A percentile compares a stretch with the other conserved stretches of the same genome.
Conservation (phyloP, 2,888 invertebrate genomes). For the Micoletzkya japonica region DNA sequence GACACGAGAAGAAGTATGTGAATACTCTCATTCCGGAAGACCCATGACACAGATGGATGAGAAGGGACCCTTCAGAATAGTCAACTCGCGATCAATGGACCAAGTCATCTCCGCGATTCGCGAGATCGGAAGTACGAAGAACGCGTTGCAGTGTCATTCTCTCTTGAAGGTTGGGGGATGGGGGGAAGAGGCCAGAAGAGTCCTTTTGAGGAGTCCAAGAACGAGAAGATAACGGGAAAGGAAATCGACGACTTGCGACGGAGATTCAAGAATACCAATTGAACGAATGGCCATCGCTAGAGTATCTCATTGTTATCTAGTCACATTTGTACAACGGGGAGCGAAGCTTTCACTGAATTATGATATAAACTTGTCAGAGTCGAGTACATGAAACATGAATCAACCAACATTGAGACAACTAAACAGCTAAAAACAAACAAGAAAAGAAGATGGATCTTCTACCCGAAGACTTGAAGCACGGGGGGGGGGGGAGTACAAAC, state of each 20-base stretch:
- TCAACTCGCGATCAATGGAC: slow-evolving; percentile 35
- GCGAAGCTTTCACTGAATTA: too few species aligned
- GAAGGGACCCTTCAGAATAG: slow-evolving; percentile 24
- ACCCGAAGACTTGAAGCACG: too few species aligned
- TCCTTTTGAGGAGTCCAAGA: background rate
- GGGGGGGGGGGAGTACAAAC: too few species aligned
- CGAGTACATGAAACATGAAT: too few species aligned
- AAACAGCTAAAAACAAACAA: too few species aligned
- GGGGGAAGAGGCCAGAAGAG: background rate
- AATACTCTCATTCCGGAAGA: background rate
- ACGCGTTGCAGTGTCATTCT: slow-evolving; percentile 44
- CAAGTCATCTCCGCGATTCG: slow-evolving; percentile 38
- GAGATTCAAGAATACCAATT: slow-evolving; percentile 24
- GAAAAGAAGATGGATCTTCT: too few species aligned
- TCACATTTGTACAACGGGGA: too few species aligned
- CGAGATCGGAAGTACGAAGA: slow-evolving; percentile 37
- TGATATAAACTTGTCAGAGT: too few species aligned
- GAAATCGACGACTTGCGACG: slow-evolving; percentile 29
- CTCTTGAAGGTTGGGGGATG: slow-evolving; percentile 33
- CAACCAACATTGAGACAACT: too few species aligned
- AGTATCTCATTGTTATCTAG: too few species aligned
- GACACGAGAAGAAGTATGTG: slow-evolving; percentile 55
- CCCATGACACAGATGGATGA: background rate
- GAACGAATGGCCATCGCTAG: too few species aligned
- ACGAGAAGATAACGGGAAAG: slow-evolving; percentile 26